A percentile compares a stretch with the other conserved stretches of the same genome.
phyloP scores from a whole-genome alignment of 2,888 invertebrate genomes.

The Podotricha telesiphe region DNA sequence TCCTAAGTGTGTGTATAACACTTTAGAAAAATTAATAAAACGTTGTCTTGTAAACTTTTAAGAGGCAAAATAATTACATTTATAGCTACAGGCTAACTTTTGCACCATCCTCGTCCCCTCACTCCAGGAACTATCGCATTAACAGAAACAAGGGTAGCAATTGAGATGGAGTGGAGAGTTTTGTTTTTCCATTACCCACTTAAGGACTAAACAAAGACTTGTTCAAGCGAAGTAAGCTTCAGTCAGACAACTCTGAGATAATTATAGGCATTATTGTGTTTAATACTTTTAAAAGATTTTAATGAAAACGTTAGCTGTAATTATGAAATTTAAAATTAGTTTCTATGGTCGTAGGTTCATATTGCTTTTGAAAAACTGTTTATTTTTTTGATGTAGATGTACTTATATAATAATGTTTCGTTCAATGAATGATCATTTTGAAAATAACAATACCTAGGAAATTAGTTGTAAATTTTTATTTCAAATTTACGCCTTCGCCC shows the following conservation, averaged over 20 bases:
- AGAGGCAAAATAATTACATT: no score
- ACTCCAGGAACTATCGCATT: slow-evolving; percentile 17
- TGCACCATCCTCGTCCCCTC: background rate
- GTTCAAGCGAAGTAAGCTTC: slow-evolving; percentile 14
- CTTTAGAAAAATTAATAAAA: no score
- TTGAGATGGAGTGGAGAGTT: slow-evolving; percentile 20
- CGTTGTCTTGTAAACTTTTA: no score
- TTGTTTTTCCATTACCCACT: slow-evolving; percentile 22
- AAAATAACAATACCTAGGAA: no score
- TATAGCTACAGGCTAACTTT: background rate
- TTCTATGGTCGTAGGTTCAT: no score
- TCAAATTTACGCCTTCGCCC: no score
- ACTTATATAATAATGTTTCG: no score
- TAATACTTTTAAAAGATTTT: background rate
- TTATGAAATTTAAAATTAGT: background rate
- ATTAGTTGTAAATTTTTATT: no score
- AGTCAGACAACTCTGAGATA: slow-evolving; percentile 1
- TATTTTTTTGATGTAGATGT: no score
- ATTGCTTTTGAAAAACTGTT: no score
- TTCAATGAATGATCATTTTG: no score
- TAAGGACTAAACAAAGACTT: slow-evolving; percentile 8
- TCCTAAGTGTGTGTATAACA: no score
- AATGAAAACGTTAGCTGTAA: background rate
- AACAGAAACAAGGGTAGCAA: slow-evolving; percentile 23
- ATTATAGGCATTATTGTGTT: slow-evolving; percentile 1